Base-by-base conservation (phyloP, 2,797 vertebrate species). In the Mus spretus region DNA sequence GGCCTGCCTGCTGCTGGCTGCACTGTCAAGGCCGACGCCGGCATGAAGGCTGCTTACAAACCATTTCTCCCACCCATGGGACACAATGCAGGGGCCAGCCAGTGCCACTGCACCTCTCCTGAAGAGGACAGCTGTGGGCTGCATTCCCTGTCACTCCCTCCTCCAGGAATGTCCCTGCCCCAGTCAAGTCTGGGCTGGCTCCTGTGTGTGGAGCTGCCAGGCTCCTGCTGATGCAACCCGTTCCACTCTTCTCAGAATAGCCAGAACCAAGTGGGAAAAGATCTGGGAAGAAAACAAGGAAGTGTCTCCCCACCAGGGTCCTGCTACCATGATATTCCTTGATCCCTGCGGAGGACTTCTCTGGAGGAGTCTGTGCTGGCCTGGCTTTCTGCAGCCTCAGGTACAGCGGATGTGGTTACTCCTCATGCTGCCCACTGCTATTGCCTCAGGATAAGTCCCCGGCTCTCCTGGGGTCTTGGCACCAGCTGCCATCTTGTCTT, bases 121-220 rank as follows among this genome's bases (percentile, higher is more conserved):
- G 7, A 2, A 65, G 3, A 74, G 94, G 87, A 34, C 77, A 90
- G 86, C 85, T 74, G 50, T 34, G 65, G 65, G 88, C 77, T 34
- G 28, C 87, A 44, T 88, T 89, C 80, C 91, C 72, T 50, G 70
- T 19, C 6, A 93, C 90, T 87, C 70, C 95, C 93, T 88, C 93
- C 81, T 97, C 88, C 90, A 92, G 95, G 94, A 97, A 95, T 59
- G 95, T 90, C 87, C 72, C 78, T 90, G 61, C 96, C 91, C 89
- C 72, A 77, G 83, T 97, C 93, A 97, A 95, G 96, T 89, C 95
- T 89, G 72, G 94, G 86, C 90, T 57, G 34, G 97, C 91, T 95
- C 63, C 31, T 19, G 8, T 6, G 78, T 34, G 57, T 81, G 88
- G n/a, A 63, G 85, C 88, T 15, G 22, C 96, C 37, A 85, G 57